Conservation (phyloP, 2,113 vertebrate species). For the Mustelus asterias region DNA sequence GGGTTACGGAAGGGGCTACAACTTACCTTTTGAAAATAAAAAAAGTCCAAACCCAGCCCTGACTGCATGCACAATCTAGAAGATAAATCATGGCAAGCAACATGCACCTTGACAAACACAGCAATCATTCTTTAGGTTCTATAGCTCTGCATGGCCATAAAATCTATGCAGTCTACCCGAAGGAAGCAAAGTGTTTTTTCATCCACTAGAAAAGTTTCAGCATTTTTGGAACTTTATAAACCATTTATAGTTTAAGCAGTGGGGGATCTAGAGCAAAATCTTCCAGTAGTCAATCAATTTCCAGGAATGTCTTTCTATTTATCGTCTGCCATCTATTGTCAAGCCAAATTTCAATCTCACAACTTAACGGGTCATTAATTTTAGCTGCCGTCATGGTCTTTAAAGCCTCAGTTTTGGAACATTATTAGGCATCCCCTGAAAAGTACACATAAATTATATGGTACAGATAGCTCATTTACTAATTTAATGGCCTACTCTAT, state of each 20-base stretch:
- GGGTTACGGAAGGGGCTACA: background rate
- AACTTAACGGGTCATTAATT: background rate
- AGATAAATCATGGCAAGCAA: background rate
- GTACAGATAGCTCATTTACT: background rate
- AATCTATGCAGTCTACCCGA: background rate
- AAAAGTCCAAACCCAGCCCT: background rate
- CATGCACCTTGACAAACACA: background rate
- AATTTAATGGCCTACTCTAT: background rate
- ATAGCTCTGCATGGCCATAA: background rate
- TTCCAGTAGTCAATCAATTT: background rate
- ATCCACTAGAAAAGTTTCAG: background rate
- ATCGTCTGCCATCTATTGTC: background rate
- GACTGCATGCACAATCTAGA: background rate
- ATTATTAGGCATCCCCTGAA: background rate
- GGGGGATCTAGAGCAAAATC: background rate
- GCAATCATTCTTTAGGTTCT: background rate
- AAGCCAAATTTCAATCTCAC: constrained; percentile 12
- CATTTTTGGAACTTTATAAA: background rate
- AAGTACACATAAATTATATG: background rate
- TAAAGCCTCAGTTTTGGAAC: background rate
- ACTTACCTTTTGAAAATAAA: background rate
- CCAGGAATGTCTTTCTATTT: background rate
- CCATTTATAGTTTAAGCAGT: background rate
- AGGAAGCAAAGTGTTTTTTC: background rate
- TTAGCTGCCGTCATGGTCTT: background rate